These are phyloP conservation scores for Aphyosemion australe DNA, from an alignment of 2,113 vertebrate species.

Conservation along the genomic window DNA sequence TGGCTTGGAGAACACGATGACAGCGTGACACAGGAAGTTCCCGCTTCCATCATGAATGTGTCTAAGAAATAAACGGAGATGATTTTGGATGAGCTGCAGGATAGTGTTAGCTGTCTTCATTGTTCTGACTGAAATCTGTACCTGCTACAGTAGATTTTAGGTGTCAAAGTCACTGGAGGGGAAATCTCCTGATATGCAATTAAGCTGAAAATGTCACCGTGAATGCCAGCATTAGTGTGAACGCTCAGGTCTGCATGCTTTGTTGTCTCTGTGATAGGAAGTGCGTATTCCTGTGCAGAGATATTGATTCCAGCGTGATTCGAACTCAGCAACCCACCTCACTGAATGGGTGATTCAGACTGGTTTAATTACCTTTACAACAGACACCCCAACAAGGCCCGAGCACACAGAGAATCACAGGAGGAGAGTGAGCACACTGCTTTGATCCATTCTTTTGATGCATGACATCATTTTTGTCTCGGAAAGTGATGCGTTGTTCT, in stretches of 20 bases:
- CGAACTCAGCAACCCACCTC: conserved; percentile 48
- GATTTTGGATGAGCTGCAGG: conserved; percentile 4
- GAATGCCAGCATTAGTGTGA: conserved; percentile 54
- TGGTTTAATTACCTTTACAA: conserved; percentile 58
- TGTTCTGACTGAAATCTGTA: conserved; percentile 28
- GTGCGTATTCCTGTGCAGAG: conserved; percentile 44
- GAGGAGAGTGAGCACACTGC: not conserved
- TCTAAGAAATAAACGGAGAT: conserved; percentile 10
- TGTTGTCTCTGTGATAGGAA: conserved; percentile 38
- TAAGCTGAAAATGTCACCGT: conserved; percentile 37
- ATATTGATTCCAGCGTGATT: conserved; percentile 65
- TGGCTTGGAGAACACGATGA: not conserved
- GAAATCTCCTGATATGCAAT: conserved; percentile 51
- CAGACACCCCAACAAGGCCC: conserved; percentile 35
- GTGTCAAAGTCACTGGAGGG: conserved; percentile 16
- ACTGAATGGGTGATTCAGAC: conserved; percentile 38
- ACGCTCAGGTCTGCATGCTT: conserved; percentile 32
- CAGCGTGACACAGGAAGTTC: not conserved
- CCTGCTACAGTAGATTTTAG: conserved; percentile 1
- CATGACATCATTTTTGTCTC: conserved; percentile 14
- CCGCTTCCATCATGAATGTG: conserved; percentile 3
- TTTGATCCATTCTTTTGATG: conserved; percentile 18
- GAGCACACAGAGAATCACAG: conserved; percentile 15
- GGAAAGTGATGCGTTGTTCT: conserved; percentile 9
- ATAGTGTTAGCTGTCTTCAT: conserved; percentile 11